These are phyloP conservation scores for Apodemia hepburni DNA, from an alignment of 2,888 invertebrate genomes.

Conservation along the genomic window DNA sequence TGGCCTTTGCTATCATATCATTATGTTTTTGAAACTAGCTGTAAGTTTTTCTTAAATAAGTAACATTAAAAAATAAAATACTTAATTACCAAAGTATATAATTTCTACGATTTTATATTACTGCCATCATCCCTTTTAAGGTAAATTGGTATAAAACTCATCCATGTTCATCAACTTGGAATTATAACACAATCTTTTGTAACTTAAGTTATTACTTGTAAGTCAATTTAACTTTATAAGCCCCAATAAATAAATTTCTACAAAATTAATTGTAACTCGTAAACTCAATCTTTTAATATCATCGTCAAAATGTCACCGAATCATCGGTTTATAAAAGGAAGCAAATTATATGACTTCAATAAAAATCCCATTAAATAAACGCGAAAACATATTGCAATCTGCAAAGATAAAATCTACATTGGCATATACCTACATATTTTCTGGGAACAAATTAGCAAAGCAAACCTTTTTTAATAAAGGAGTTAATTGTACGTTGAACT, in stretches of 20 bases:
- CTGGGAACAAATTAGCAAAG: conserved; percentile 6
- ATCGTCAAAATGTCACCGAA: not conserved
- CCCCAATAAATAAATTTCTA: not conserved
- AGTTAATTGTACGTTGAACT: not conserved
- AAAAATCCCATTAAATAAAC: conserved; percentile 45
- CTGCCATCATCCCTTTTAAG: too few relatives aligned
- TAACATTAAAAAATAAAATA: too few relatives aligned
- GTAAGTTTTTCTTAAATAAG: too few relatives aligned
- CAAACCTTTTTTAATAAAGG: not conserved
- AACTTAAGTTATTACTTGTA: too few relatives aligned
- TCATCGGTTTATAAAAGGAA: conserved; percentile 5
- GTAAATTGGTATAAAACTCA: too few relatives aligned
- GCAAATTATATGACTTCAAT: conserved; percentile 1
- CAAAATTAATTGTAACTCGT: conserved; percentile 1
- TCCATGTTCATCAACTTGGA: too few relatives aligned
- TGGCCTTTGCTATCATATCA: too few relatives aligned
- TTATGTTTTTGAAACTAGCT: too few relatives aligned
- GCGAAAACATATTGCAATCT: conserved; percentile 43
- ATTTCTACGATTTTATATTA: too few relatives aligned
- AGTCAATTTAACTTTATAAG: not conserved
- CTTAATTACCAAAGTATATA: too few relatives aligned
- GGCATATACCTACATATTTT: conserved; percentile 42
- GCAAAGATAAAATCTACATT: conserved; percentile 48
- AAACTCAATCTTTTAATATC: not conserved
- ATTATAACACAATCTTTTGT: too few relatives aligned